These are phyloP conservation scores for Capromys pilorides DNA, from an alignment of 2,797 vertebrate species.

Conservation along the genomic window DNA sequence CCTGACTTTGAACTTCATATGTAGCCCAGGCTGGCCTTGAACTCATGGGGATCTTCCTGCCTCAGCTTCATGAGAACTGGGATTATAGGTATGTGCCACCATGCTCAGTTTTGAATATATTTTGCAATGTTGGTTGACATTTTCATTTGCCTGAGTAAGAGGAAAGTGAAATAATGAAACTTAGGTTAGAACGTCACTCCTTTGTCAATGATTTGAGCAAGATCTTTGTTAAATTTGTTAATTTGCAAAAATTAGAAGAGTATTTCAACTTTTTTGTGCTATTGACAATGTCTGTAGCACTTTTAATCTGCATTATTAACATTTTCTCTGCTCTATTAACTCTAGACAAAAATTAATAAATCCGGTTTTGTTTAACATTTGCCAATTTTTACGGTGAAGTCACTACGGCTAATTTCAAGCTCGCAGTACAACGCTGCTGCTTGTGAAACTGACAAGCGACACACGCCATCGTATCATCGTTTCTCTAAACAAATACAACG, in stretches of 20 bases:
- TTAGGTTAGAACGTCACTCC: slow-evolving; percentile 3
- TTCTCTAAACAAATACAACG: background rate
- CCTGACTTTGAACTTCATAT: background rate
- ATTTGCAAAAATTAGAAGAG: slow-evolving; percentile 3
- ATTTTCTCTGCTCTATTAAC: slow-evolving; percentile 37
- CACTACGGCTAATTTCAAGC: slow-evolving; percentile 14
- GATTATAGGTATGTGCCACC: background rate
- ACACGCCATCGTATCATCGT: background rate
- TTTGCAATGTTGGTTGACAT: background rate
- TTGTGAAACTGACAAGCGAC: background rate
- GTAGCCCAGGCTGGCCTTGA: background rate
- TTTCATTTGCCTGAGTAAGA: slow-evolving; percentile 25
- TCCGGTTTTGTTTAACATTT: slow-evolving; percentile 12
- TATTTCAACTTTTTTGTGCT: slow-evolving; percentile 42
- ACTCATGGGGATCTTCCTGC: background rate
- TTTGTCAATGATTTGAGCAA: slow-evolving; percentile 28
- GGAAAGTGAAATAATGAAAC: slow-evolving; percentile 13
- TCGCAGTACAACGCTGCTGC: background rate
- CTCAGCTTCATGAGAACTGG: background rate
- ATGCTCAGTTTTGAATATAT: background rate
- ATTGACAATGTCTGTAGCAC: background rate
- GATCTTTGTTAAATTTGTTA: background rate
- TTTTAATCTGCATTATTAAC: slow-evolving; percentile 42
- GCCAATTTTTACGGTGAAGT: slow-evolving; percentile 17
- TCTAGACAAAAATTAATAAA: slow-evolving; percentile 14